These are phyloP conservation scores for Bursaphelenchus mucronatus DNA, from an alignment of 1,140 invertebrate genomes.

Conservation along the genomic window DNA sequence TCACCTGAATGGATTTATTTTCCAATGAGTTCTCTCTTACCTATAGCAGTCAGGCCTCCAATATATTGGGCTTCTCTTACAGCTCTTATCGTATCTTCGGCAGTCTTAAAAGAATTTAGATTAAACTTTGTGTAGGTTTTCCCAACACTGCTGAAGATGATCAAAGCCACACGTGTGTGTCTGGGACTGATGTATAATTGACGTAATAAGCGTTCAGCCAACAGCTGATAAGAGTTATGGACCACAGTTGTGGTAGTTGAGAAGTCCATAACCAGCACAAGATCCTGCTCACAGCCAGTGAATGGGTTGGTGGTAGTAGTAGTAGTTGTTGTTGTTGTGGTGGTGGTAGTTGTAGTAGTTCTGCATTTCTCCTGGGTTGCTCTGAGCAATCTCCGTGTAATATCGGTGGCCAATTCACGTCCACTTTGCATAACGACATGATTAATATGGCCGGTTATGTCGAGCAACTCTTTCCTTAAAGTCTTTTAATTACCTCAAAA, in stretches of 20 bases:
- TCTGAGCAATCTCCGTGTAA: conserved; percentile 52
- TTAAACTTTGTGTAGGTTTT: conserved; percentile 51
- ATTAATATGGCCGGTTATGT: conserved; percentile 56
- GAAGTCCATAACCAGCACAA: conserved; percentile 57
- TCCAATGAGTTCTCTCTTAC: conserved; percentile 22
- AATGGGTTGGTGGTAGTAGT: conserved; percentile 48
- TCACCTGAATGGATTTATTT: conserved; percentile 42
- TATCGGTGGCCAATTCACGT: conserved; percentile 53
- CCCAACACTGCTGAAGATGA: conserved; percentile 52
- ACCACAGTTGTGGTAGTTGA: conserved; percentile 55
- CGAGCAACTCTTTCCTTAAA: conserved; percentile 54
- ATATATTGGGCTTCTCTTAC: conserved; percentile 47
- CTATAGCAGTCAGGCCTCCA: conserved; percentile 56
- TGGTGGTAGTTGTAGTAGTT: conserved; percentile 55
- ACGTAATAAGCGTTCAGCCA: conserved; percentile 43
- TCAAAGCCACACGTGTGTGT: conserved; percentile 56
- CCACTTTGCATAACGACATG: conserved; percentile 57
- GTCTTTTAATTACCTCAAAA: conserved; percentile 3
- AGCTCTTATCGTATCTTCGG: conserved; percentile 47
- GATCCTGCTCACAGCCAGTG: conserved; percentile 50
- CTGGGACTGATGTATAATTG: conserved; percentile 51
- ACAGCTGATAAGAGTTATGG: conserved; percentile 44
- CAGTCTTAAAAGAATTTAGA: conserved; percentile 49
- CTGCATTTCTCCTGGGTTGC: conserved; percentile 57
- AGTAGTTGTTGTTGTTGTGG: conserved; percentile 54